These are phyloP conservation scores for Allobates femoralis DNA, from an alignment of 2,797 vertebrate genomes.

Conservation along the genomic window DNA sequence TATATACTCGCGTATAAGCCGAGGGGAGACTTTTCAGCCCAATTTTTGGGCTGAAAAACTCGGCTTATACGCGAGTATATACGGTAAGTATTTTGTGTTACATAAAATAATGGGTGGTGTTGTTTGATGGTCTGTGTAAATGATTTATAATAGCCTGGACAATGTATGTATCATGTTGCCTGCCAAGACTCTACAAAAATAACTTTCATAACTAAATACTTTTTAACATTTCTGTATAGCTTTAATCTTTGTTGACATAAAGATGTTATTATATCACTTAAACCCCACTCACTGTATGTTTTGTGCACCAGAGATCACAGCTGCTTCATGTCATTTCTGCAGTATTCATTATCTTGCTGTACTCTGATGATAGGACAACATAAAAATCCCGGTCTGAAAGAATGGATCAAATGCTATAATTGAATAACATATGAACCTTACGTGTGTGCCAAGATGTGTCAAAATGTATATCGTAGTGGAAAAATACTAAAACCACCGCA, in stretches of 20 bases:
- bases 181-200: constrained; percentile 23
- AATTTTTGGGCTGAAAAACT: too few species aligned
- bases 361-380: constrained; percentile 2
- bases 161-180: constrained; percentile 1
- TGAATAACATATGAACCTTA: neutral
- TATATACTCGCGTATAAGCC: too few species aligned
- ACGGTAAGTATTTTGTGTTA: neutral
- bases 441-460: constrained; percentile 20
- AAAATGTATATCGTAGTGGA: neutral
- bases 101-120: neutral
- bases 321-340: constrained; percentile 17
- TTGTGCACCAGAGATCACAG: constrained; percentile 9
- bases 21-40: too few species aligned
- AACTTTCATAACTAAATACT: neutral
- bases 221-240: neutral
- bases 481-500: neutral
- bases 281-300: neutral
- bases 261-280: neutral
- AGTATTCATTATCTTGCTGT: constrained; percentile 16
- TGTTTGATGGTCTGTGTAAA: neutral
- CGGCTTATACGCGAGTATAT: too few species aligned
- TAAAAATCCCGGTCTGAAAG: constrained; percentile 18
- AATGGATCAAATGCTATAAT: constrained; percentile 41
- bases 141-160: neutral
- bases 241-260: constrained; percentile 37